phyloP scores from a whole-genome alignment of 2,797 vertebrate species.

The Phalanger gymnotis region DNA sequence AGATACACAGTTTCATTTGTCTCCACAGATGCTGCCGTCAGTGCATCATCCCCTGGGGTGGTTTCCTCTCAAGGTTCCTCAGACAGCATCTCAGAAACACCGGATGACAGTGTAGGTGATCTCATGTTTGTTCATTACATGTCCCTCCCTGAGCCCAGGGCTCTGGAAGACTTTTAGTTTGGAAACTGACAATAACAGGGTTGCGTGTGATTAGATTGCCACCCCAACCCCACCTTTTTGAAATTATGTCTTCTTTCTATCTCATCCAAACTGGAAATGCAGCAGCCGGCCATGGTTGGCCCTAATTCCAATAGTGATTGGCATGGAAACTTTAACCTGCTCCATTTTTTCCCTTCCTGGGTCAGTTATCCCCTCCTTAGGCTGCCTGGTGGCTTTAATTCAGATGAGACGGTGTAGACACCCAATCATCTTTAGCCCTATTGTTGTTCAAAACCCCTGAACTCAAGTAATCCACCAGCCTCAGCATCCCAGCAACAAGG shows the following conservation, averaged over 20 bases:
- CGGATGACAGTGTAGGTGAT: conserved; percentile 85
- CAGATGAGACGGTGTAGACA: not conserved
- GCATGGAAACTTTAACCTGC: not conserved
- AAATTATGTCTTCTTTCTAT: not conserved
- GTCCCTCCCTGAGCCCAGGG: not conserved
- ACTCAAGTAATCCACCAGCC: not conserved
- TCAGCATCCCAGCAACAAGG: not conserved
- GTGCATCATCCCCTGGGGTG: conserved; percentile 76
- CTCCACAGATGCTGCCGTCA: conserved; percentile 80
- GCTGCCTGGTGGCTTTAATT: not conserved
- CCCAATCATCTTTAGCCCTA: not conserved
- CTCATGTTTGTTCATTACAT: conserved; percentile 25
- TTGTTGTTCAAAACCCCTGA: not conserved
- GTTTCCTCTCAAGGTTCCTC: conserved; percentile 70
- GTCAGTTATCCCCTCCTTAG: not conserved
- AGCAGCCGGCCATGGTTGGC: not conserved
- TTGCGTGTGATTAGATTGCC: not conserved
- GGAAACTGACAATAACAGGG: not conserved
- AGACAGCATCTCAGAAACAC: conserved; percentile 68
- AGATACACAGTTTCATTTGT: conserved; percentile 18
- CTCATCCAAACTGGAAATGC: not conserved
- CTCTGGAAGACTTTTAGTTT: not conserved
- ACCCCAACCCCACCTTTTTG: not conserved
- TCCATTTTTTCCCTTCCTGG: not conserved
- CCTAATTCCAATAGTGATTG: not conserved